These are phyloP conservation scores for Arge pagana DNA, from an alignment of 2,888 invertebrate species.

Conservation along the genomic window DNA sequence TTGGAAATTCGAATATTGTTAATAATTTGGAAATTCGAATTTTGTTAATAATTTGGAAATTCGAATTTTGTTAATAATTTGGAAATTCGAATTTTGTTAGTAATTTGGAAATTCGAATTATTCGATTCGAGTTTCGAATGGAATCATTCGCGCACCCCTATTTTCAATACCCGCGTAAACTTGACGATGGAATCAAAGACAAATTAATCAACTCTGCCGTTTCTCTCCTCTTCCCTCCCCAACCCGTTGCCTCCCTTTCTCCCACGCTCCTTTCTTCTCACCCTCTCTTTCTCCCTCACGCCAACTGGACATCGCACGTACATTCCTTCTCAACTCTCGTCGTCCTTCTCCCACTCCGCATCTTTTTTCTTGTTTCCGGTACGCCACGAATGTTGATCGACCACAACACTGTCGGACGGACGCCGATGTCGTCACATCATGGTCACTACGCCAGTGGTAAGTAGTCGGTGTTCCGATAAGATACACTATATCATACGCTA, in stretches of 20 bases:
- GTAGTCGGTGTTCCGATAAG: conserved; percentile 22
- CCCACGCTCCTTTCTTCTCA: conserved; percentile 8
- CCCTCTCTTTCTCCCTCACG: conserved; percentile 9
- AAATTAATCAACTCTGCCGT: neutral
- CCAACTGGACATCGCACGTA: neutral
- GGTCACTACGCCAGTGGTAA: conserved; percentile 28
- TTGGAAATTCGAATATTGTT: no score
- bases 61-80: no score
- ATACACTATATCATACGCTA: neutral
- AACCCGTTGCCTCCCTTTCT: neutral
- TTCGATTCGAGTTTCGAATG: no score
- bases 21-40: no score
- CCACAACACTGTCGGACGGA: no score
- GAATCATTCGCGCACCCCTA: no score
- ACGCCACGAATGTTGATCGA: conserved; percentile 43
- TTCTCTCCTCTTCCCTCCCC: neutral
- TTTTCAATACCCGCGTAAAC: no score
- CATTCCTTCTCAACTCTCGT: conserved; percentile 1
- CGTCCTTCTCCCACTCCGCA: conserved; percentile 24
- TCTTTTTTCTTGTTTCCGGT: conserved; percentile 44
- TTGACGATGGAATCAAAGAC: neutral
- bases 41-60: no score
- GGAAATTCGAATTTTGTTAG: no score
- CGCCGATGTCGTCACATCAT: conserved; percentile 31
- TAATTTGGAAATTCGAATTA: no score